Conservation (phyloP, 2,113 vertebrate species). For the Bufo gargarizans region DNA sequence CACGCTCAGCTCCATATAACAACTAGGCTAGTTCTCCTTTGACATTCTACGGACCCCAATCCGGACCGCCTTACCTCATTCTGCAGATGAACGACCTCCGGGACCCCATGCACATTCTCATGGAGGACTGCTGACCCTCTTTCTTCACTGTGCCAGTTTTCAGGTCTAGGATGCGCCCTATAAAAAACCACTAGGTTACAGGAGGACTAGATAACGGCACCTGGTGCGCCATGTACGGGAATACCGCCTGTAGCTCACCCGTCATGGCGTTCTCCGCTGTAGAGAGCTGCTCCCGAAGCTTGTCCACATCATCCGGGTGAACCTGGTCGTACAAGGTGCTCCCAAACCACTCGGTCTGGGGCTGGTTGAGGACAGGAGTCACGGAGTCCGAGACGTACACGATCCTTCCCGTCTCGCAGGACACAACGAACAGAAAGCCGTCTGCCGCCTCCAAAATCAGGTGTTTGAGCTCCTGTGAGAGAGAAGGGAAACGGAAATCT, state of each 20-base stretch:
- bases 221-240: neutral
- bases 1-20: no score
- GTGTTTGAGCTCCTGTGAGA: constrained; percentile 90
- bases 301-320: constrained; percentile 93
- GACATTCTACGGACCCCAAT: neutral
- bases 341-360: constrained; percentile 92
- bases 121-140: constrained; percentile 91
- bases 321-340: constrained; percentile 94
- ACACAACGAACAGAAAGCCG: constrained; percentile 96
- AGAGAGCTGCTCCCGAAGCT: constrained; percentile 94
- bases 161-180: constrained; percentile 92
- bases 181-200: neutral
- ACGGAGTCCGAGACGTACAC: constrained; percentile 94
- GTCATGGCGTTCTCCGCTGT: constrained; percentile 88
- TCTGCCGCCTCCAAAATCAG: constrained; percentile 94
- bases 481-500: neutral
- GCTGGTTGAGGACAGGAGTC: constrained; percentile 92
- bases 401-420: constrained; percentile 90
- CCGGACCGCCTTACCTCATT: constrained; percentile 81
- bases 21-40: no score
- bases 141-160: constrained; percentile 98
- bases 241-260: constrained; percentile 68
- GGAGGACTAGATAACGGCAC: neutral
- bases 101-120: constrained; percentile 95
- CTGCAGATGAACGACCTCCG: constrained; percentile 95